Base-by-base conservation (phyloP, 2,113 vertebrate species). In the Siniperca chuatsi region DNA sequence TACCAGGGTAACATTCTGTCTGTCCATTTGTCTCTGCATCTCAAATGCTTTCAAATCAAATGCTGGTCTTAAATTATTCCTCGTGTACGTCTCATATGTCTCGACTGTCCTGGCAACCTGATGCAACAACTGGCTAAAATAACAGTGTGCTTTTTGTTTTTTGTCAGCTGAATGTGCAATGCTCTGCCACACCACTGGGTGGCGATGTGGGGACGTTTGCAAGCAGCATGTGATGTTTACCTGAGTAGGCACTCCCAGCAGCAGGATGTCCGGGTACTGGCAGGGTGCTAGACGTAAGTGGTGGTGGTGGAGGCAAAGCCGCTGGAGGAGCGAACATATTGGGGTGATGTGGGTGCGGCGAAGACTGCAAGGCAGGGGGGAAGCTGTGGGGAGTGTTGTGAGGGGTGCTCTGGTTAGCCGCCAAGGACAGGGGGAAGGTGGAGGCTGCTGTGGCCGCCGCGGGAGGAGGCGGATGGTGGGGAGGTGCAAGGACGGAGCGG, bases 251-350 rank as follows among this genome's bases (percentile, higher is more conserved):
- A 91, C 96, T 96, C 82, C 97, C 97, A 92, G 97, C 97, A 91
- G 97, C 97, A 1, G 98, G 97, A 91, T 99, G 98, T 96, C 97
- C 98, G 23, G 97, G 97, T 90, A 97, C 98, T 92, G 97, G 98
- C 95, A 98, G 96, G 25, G 96, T 90, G 95, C 96, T 98, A 89
- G 98, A 99, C 42, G 98, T 99, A 95, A 99, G 94, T 83, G 98
- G 98, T 65, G 98, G 98, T 92, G 98, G 98, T 95, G 98, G 97
- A 93, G 98, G 98, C 96, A 99, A 91, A 89, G 98, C 97, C 73
- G 98, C 95, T 94, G 98, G 98, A 95, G 98, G 97, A 96, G 98
- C 98, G 93, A 99, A 99, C 98, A 99, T 99, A 98, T 98, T 98
- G 97, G 98, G 97, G 97, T 98, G 98, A 93, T 98, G 98, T 58